A percentile compares a stretch with the other conserved stretches of the same genome.
These are phyloP conservation scores for Hemitrygon akajei DNA, from an alignment of 2,797 vertebrate species.

Conservation along the genomic window DNA sequence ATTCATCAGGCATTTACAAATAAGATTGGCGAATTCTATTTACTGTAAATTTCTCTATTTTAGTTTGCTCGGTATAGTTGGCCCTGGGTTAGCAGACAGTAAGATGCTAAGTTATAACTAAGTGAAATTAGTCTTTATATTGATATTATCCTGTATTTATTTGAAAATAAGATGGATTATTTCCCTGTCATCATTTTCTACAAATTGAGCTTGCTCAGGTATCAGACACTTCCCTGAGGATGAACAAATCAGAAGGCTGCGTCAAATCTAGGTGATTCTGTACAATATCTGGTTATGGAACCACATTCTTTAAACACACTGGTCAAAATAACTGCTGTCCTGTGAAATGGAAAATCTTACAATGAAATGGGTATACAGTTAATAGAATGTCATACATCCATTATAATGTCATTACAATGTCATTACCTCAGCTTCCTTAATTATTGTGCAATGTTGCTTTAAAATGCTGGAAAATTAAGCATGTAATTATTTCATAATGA, in stretches of 20 bases:
- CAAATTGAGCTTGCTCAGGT: background rate
- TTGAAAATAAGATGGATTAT: background rate
- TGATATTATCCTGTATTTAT: background rate
- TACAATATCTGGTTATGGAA: background rate
- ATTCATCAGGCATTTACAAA: background rate
- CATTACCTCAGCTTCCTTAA: slow-evolving; percentile 11
- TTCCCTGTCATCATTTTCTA: background rate
- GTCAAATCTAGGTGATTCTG: background rate
- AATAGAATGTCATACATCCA: background rate
- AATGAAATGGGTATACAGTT: background rate
- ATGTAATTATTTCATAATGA: slow-evolving; percentile 6
- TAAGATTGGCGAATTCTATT: background rate
- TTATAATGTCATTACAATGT: slow-evolving; percentile 1
- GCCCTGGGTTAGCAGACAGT: background rate
- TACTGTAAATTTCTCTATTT: background rate
- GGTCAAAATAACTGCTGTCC: background rate
- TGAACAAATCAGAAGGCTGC: background rate
- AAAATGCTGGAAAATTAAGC: slow-evolving; percentile 7
- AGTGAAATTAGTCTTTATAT: background rate
- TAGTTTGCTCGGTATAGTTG: background rate
- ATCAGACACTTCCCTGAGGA: background rate
- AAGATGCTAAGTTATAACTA: background rate
- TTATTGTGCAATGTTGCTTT: background rate
- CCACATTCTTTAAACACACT: background rate
- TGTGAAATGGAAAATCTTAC: background rate